Base-by-base conservation (phyloP, 2,888 invertebrate genomes). In the Dicranocentrus wangi region DNA sequence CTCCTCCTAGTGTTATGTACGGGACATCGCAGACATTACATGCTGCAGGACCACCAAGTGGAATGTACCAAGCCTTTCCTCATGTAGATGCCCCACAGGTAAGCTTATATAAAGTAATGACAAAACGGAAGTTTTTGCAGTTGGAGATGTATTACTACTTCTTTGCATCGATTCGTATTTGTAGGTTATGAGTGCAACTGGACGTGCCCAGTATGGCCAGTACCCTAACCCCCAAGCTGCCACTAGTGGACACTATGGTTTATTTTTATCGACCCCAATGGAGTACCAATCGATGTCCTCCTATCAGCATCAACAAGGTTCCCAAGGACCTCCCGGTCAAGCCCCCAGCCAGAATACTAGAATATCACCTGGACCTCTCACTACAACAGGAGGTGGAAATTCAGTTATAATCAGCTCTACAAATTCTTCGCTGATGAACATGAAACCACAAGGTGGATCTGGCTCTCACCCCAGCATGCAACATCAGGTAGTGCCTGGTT, bases 311-410 rank as follows among this genome's bases (percentile, higher is more conserved):
- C 81, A 82, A 27, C 83, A 82, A 68, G 72, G 75, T 53, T 63
- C 42, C 47, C 76, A 75, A 66, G 76, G 72, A 13, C 75, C 73
- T 2, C 78, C 58, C 1, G 85, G 80, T 10, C 84, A 82, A 43
- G 80, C 78, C 43, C 61, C 71, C 15, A 83, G 69, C 65, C 83
- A 82, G 39, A 84, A 71, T 28, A 84, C 79, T 43, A 66, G 85
- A 53, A 84, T 84, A 19, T 84, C 84, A 23, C 84, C 85, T 0
- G 86, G 85, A 23, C 86, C 86, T 2, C 63, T 83, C 28, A 75
- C 84, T 1, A 84, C 81, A n/a, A 69, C 81, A 42, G 72, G 73
- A 27, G 82, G 80, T 2, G 83, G 83, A 10, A 70, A 65, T 32
- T 72, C 76, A 23, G 79, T 51, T n/a, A 80, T 81, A 8, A 82